Evolutionary conservation across 2,113 vertebrate species (phyloP).

Genomic region (Perccottus glenii): DNA sequence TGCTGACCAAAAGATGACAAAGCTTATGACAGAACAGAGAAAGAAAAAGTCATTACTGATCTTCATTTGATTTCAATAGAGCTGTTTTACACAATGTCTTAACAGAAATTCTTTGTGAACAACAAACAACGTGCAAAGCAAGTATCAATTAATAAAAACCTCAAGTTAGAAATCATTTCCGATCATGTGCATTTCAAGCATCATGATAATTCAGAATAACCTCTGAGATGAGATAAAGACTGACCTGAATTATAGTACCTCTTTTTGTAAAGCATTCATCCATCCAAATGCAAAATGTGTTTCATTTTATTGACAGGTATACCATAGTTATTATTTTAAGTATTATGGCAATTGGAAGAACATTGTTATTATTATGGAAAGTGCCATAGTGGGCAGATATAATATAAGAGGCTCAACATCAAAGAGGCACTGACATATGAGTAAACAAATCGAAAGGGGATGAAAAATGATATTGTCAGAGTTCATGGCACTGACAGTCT

Average conservation of each 20-base stretch:
- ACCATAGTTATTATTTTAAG: neutral
- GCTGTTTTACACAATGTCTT: neutral
- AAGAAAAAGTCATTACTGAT: neutral
- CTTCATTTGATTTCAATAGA: neutral
- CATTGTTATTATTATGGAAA: neutral
- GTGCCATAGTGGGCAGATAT: neutral
- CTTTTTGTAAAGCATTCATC: neutral
- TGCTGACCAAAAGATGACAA: constrained; percentile 2
- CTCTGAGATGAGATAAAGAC: neutral
- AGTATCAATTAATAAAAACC: neutral
- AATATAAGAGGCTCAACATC: constrained; percentile 5
- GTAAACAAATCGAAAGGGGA: neutral
- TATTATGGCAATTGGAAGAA: neutral
- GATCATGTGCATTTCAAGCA: neutral
- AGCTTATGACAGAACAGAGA: neutral
- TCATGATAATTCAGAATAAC: neutral
- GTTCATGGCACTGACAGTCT: neutral
- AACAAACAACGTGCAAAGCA: neutral
- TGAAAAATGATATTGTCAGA: neutral
- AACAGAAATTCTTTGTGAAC: neutral
- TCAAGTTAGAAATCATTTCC: no score
- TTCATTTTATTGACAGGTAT: constrained; percentile 1
- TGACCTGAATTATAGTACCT: no score
- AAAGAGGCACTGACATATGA: neutral
- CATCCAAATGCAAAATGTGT: neutral